phyloP scores from a whole-genome alignment of 2,113 vertebrate genomes.

The Polyodon spathula region DNA sequence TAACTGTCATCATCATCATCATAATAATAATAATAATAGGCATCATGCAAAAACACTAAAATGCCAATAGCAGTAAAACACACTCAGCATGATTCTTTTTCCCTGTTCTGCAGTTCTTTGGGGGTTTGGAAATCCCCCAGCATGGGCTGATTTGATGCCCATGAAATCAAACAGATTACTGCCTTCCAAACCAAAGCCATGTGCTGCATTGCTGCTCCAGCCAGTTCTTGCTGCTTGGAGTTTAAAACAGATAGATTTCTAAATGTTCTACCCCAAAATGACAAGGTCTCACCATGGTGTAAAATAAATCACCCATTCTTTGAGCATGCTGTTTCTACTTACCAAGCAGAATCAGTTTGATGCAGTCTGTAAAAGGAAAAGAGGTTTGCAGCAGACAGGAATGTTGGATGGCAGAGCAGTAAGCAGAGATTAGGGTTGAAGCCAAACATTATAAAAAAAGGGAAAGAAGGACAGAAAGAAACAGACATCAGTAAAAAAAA shows the following conservation, averaged over 20 bases:
- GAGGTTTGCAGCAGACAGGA: slow-evolving; percentile 56
- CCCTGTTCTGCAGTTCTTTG: too few species aligned
- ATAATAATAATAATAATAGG: too few species aligned
- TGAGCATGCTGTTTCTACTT: slow-evolving; percentile 51
- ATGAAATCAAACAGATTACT: too few species aligned
- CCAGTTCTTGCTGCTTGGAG: too few species aligned
- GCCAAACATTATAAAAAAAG: slow-evolving; percentile 24
- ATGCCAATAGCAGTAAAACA: too few species aligned
- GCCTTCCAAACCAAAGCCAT: too few species aligned
- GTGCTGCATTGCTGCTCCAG: too few species aligned
- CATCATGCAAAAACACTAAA: too few species aligned
- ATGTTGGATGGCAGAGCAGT: slow-evolving; percentile 29
- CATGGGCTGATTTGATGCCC: too few species aligned
- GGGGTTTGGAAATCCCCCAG: too few species aligned
- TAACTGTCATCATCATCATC: too few species aligned
- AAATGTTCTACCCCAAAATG: slow-evolving; percentile 1
- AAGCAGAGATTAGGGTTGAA: slow-evolving; percentile 24
- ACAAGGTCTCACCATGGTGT: slow-evolving; percentile 23
- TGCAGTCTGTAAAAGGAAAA: slow-evolving; percentile 70
- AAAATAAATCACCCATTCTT: slow-evolving; percentile 27
- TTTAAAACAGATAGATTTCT: neutral
- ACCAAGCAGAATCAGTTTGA: slow-evolving; percentile 70
- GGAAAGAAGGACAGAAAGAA: slow-evolving; percentile 5
- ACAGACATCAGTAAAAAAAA: slow-evolving; percentile 7
- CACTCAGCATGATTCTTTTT: too few species aligned